Evolutionary conservation across 2,888 invertebrate species (phyloP).

Genomic region (Stramonita haemastoma): DNA sequence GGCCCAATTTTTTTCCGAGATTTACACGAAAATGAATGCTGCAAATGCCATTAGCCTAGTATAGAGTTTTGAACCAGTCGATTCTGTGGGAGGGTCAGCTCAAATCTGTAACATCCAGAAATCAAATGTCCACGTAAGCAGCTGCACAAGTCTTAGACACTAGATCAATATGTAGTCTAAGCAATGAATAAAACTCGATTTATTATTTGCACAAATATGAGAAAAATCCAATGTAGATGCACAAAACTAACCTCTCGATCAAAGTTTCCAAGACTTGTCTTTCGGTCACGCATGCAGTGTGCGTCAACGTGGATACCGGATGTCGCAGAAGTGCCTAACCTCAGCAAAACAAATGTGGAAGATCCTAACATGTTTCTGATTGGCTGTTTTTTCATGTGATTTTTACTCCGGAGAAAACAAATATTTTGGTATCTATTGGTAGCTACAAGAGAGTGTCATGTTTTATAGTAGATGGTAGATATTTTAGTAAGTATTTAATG

Average conservation of each 20-base stretch:
- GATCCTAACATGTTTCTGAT: constrained; percentile 53
- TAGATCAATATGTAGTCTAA: not conserved
- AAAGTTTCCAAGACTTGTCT: not conserved
- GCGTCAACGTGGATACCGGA: constrained; percentile 47
- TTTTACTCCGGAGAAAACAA: constrained; percentile 35
- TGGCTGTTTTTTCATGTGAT: constrained; percentile 47
- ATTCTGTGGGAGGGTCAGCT: not conserved
- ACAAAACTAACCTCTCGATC: not conserved
- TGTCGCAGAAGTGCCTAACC: constrained; percentile 24
- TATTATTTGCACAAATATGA: not conserved
- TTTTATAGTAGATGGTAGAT: too few species aligned
- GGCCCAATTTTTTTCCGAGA: too few species aligned
- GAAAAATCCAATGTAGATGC: not conserved
- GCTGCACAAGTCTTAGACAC: not conserved
- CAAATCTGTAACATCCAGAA: constrained; percentile 27
- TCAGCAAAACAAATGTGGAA: constrained; percentile 49
- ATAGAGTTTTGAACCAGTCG: not conserved
- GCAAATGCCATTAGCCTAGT: too few species aligned
- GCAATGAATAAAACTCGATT: not conserved
- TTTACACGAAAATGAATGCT: too few species aligned
- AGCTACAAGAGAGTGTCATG: too few species aligned
- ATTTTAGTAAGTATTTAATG: too few species aligned
- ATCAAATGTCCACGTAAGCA: constrained; percentile 44
- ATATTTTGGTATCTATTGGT: too few species aligned
- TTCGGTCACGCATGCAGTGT: not conserved